Percentiles rank a stretch among this genome's conserved stretches.
Evolutionary conservation across 2,888 invertebrate genomes (phyloP).

Genomic region (Onthophagus sagittarius): DNA sequence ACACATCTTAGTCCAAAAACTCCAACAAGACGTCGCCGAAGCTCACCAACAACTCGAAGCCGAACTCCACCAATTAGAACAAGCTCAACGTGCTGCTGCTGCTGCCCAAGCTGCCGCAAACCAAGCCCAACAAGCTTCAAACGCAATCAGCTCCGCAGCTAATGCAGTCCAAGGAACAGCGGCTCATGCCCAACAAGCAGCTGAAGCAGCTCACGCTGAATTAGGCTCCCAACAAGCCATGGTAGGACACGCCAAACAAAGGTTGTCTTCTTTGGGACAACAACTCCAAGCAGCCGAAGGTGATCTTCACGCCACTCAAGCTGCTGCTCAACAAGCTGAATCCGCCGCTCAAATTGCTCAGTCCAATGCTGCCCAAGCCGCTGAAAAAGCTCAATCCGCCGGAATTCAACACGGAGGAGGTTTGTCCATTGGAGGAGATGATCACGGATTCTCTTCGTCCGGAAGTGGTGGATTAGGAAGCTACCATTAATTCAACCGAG

Average conservation of each 20-base stretch:
- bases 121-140: constrained; percentile 52
- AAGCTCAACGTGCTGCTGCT: constrained; percentile 68
- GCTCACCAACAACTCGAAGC: constrained; percentile 65
- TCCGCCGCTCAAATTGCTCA: constrained; percentile 70
- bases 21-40: constrained; percentile 71
- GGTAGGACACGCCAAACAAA: constrained; percentile 70
- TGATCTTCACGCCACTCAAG: constrained; percentile 72
- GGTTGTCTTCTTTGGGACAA: constrained; percentile 62
- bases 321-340: constrained; percentile 67
- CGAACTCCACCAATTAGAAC: constrained; percentile 69
- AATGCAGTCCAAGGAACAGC: constrained; percentile 75
- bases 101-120: constrained; percentile 70
- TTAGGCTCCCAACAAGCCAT: constrained; percentile 69
- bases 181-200: constrained; percentile 71
- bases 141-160: constrained; percentile 68
- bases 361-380: constrained; percentile 71
- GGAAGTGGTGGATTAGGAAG: constrained; percentile 1
- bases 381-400: constrained; percentile 16
- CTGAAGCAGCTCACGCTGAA: constrained; percentile 71
- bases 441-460: constrained; percentile 12
- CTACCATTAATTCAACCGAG: neutral
- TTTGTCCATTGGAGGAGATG: constrained; percentile 11
- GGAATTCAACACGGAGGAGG: constrained; percentile 15
- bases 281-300: constrained; percentile 66
- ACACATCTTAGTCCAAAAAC: constrained; percentile 52